Conservation (phyloP, 2,113 vertebrate genomes). For the Tragelaphus buxtoni region DNA sequence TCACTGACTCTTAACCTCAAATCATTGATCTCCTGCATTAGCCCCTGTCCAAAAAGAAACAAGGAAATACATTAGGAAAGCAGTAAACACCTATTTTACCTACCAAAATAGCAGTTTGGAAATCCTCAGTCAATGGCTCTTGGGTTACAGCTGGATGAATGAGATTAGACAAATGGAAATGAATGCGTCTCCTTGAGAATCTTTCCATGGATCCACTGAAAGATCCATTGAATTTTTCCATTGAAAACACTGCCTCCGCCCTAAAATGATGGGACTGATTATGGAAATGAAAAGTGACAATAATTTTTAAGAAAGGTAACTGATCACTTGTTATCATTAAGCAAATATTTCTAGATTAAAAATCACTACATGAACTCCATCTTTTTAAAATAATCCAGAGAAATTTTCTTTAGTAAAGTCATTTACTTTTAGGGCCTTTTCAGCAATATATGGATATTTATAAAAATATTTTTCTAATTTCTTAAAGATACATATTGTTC, state of each 20-base stretch:
- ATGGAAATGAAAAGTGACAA: not conserved
- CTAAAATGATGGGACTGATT: not conserved
- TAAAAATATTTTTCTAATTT: not conserved
- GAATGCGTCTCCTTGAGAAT: not conserved
- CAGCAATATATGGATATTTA: not conserved
- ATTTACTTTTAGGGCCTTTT: not conserved
- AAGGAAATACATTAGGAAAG: not conserved
- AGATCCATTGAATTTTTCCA: not conserved
- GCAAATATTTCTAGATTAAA: not conserved
- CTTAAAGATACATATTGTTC: not conserved
- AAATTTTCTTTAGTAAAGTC: not conserved
- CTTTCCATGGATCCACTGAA: not conserved
- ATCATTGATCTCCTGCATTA: constrained; percentile 93
- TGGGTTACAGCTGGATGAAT: not conserved
- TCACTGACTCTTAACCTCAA: constrained; percentile 91
- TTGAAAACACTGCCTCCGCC: not conserved
- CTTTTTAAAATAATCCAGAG: not conserved
- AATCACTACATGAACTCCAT: not conserved
- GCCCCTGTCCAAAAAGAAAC: constrained; percentile 79
- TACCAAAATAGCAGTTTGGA: not conserved
- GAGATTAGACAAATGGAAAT: not conserved
- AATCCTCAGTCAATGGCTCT: not conserved
- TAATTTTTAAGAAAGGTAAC: not conserved
- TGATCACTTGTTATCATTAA: not conserved
- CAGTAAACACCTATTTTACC: not conserved